Conservation (phyloP, 1,140 invertebrate species). For the Musca domestica region DNA sequence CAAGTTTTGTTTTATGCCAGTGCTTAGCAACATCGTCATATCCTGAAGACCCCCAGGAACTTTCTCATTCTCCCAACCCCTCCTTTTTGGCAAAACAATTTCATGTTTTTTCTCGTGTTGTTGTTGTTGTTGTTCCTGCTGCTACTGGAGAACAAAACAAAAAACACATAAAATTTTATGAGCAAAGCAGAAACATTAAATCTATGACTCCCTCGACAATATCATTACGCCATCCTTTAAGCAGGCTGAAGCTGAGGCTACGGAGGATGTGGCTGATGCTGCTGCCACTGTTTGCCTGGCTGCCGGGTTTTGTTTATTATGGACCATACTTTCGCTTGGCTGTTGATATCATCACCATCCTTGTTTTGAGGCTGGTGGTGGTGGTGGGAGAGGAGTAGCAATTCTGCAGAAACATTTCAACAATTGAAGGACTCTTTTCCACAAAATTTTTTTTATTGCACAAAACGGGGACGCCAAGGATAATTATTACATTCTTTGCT, state of each 20-base stretch:
- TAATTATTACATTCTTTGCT: constrained; percentile 15
- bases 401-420: constrained; percentile 32
- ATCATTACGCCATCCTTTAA: not conserved
- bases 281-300: not conserved
- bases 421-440: constrained; percentile 29
- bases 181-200: constrained; percentile 23
- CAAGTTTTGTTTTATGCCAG: too few species aligned
- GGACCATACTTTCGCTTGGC: too few species aligned
- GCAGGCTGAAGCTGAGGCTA: not conserved
- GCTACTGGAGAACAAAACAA: constrained; percentile 25
- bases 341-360: not conserved
- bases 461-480: constrained; percentile 1
- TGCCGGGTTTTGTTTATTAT: not conserved
- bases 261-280: not conserved
- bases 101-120: too few species aligned
- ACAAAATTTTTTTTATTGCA: too few species aligned
- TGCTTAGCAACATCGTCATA: too few species aligned
- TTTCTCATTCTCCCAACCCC: too few species aligned
- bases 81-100: too few species aligned
- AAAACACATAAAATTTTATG: constrained; percentile 52
- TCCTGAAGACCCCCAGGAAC: too few species aligned
- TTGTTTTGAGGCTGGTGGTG: not conserved
- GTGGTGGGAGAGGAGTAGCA: not conserved
- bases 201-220: constrained; percentile 28
- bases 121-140: too few species aligned